Percentiles rank a stretch among this genome's conserved stretches.
Conservation (phyloP, 2,113 vertebrate genomes). For the Pseudopodoces humilis region DNA sequence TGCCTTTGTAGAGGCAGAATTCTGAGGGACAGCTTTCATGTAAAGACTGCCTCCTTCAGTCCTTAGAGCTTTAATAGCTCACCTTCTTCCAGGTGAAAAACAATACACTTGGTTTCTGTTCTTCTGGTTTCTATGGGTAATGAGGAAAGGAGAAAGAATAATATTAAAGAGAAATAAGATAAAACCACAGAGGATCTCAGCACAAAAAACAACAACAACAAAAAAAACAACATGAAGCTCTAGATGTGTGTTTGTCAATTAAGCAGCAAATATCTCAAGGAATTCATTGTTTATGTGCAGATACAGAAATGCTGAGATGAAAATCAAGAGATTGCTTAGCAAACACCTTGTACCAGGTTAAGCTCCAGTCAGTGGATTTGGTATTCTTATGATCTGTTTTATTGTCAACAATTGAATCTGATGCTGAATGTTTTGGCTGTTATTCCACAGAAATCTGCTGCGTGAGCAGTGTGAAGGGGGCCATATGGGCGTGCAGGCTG, state of each 20-base stretch:
- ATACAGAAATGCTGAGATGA: background rate
- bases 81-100: background rate
- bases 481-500: background rate
- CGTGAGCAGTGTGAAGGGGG: accelerated
- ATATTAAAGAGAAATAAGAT: background rate
- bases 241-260: background rate
- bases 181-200: background rate
- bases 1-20: background rate
- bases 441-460: background rate
- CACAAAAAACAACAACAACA: background rate
- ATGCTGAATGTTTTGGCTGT: background rate
- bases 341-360: background rate
- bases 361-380: background rate
- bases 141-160: background rate
- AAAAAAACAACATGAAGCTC: background rate
- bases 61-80: background rate
- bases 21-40: background rate
- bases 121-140: background rate
- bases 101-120: background rate
- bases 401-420: background rate
- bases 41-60: background rate
- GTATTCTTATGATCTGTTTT: background rate
- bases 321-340: background rate
- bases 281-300: background rate
- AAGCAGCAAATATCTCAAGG: background rate